Base-by-base conservation (phyloP, 2,797 vertebrate species). In the Enteromius trimaculatus region DNA sequence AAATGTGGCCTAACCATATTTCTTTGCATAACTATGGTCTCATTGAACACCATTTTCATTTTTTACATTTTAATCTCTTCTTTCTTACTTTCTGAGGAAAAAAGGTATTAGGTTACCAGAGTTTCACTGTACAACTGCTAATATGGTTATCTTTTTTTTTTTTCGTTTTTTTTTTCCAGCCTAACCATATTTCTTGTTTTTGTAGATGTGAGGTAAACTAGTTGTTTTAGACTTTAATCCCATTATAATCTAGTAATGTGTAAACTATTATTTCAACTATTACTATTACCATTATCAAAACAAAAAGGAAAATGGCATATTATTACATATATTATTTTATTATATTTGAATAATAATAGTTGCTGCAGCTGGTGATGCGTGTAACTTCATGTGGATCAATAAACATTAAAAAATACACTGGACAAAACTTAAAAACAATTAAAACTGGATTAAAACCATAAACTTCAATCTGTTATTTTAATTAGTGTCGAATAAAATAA, bases 181-280 rank as follows among this genome's bases (percentile, higher is more conserved):
- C 1, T 29, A 49, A 71, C 23, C 2, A 71, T 74, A 5, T 37
- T 53, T 75, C 21, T n/a, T 37, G 19, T 0, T 10, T 1, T 55
- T 75, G 3, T 37, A 37, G 11, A 75, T 37, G 17, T 11, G 11
- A 5, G 10, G 1, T 1, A 51, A 5, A 2, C 49, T 6, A 58
- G 3, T 37, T 26, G 5, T 53, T 34, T 53, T 19, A 74, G 5
- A 5, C 17, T 39, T 17, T 39, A 39, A 39, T 58, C 13, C 21
- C 51, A 26, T 23, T 5, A 39, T 76, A 76, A 76, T 58, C 34
- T 58, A 14, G 51, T 37, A 21, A 53, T 53, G 29, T 74, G 71
- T 53, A 74, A 74, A 74, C 47, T 74, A 47, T 53, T 53, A 47
- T 13, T 69, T 68, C 39, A 42, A 69, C 10, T 71, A 23, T 51